phyloP scores from a whole-genome alignment of 2,797 vertebrate species.

The Melopsittacus undulatus region DNA sequence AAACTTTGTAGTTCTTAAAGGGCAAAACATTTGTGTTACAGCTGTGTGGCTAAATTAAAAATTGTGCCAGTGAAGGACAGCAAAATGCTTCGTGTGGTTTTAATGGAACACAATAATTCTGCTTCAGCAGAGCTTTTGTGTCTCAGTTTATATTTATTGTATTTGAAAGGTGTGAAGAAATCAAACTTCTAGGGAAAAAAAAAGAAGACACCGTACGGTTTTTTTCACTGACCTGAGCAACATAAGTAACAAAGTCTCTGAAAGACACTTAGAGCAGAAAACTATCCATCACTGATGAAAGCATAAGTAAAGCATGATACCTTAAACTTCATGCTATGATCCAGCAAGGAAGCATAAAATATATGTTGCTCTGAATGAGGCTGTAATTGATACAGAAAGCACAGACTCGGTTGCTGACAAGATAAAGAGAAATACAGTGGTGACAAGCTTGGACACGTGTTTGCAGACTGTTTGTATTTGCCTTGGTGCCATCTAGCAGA shows the following conservation, averaged over 20 bases:
- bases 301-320: not conserved
- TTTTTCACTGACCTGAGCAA: not conserved
- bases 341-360: not conserved
- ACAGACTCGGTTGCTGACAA: not conserved
- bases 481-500: not conserved
- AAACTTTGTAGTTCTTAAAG: constrained; percentile 4
- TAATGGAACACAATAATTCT: not conserved
- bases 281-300: not conserved
- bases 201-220: not conserved
- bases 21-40: constrained; percentile 13
- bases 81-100: constrained; percentile 8
- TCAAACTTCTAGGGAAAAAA: not conserved
- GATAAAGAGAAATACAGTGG: not conserved
- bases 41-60: constrained; percentile 32
- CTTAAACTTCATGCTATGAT: not conserved
- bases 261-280: not conserved
- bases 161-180: not conserved
- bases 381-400: not conserved
- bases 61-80: not conserved
- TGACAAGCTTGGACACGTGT: not conserved
- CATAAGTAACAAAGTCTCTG: not conserved
- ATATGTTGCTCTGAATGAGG: not conserved
- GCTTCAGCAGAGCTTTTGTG: not conserved
- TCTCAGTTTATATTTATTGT: not conserved
- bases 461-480: not conserved